These are phyloP conservation scores for Saguinus midas DNA, from an alignment of 2,113 vertebrate species.

Conservation along the genomic window DNA sequence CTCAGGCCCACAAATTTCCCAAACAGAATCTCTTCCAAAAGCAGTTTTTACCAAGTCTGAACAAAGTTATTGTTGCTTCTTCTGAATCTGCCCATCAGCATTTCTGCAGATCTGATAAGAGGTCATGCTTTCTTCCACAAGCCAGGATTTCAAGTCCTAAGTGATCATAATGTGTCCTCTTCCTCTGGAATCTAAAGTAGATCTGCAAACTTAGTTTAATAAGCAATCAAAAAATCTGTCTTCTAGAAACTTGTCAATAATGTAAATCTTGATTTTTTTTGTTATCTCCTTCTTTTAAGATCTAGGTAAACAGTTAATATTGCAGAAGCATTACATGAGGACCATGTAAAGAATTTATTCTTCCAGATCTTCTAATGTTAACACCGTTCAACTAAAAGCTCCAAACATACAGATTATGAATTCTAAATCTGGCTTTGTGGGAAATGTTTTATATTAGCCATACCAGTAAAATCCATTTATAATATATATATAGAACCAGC, in stretches of 20 bases:
- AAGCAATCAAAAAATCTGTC: not conserved
- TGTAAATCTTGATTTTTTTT: not conserved
- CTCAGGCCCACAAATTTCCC: not conserved
- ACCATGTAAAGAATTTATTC: not conserved
- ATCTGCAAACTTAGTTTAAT: not conserved
- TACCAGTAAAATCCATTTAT: not conserved
- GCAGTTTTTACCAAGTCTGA: not conserved
- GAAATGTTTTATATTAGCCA: not conserved
- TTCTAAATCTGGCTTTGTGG: not conserved
- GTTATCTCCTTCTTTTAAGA: not conserved
- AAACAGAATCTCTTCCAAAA: not conserved
- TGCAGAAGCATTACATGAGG: not conserved
- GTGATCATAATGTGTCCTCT: not conserved
- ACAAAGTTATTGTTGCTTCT: not conserved
- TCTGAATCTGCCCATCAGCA: not conserved
- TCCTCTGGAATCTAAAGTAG: not conserved
- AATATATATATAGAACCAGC: not conserved
- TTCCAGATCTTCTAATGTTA: not conserved
- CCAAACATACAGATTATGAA: not conserved
- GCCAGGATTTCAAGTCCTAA: not conserved
- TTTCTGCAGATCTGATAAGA: not conserved
- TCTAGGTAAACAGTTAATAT: not conserved
- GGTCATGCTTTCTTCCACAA: not conserved
- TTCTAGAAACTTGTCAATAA: not conserved
- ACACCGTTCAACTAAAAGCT: not conserved